phyloP scores from a whole-genome alignment of 2,113 vertebrate genomes.

The Tragelaphus strepsiceros region DNA sequence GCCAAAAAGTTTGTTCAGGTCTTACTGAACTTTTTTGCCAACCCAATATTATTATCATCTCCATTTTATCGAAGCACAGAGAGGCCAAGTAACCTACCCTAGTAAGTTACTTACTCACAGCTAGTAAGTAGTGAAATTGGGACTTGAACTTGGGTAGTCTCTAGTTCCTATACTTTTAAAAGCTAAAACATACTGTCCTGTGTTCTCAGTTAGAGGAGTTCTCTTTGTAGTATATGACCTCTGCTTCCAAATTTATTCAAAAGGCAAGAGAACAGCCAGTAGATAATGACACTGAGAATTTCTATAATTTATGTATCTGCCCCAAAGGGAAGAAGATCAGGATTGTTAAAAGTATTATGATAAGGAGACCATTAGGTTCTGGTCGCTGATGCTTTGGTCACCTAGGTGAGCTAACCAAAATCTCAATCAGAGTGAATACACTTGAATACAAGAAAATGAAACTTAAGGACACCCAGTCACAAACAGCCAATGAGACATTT shows the following conservation, averaged over 20 bases:
- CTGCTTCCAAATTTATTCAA: not conserved
- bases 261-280: not conserved
- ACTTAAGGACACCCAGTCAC: not conserved
- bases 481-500: not conserved
- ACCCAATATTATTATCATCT: not conserved
- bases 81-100: not conserved
- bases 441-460: not conserved
- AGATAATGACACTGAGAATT: not conserved
- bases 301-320: slow-evolving; percentile 27
- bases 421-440: not conserved
- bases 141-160: not conserved
- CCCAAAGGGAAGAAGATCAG: not conserved
- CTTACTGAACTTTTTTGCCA: not conserved
- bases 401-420: not conserved
- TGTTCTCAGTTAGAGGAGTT: not conserved
- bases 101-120: not conserved
- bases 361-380: not conserved
- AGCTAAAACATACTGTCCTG: not conserved
- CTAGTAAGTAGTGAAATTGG: not conserved
- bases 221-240: not conserved
- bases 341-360: not conserved
- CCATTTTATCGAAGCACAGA: not conserved
- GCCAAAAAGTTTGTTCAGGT: not conserved
- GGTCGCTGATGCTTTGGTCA: not conserved
- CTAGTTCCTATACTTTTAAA: not conserved